Evolutionary conservation across 2,797 vertebrate genomes (phyloP), one percentile per base, ranked within the genome.

Genomic region (Eulemur mongoz): DNA sequence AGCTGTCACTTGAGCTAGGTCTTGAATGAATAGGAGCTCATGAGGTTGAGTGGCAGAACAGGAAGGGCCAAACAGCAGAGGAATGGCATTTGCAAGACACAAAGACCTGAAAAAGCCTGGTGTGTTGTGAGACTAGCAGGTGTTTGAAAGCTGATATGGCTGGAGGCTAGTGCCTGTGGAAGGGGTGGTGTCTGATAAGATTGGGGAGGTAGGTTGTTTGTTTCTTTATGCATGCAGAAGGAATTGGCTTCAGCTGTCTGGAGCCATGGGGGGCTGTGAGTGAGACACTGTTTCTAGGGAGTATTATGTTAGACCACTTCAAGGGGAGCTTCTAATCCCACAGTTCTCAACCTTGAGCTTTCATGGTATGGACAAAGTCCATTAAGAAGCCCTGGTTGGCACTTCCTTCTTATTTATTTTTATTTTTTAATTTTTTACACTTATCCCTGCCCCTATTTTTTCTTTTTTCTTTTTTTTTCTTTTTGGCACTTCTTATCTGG

Each of bases 401-500:
- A 59, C 43, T 89, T 89, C 35, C 76, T 95, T 45, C 43, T 45
- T 45, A 45, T 45, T 45, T 45, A 40, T 43, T 43, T 43, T 43
- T 43, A 43, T 45, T 45, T 45, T 45, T 45, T 45, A 2, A 45
- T 45, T 45, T 45, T 45, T 45, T 45, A 45, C 43, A 11, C 43
- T 45, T 11, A 45, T 45, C 43, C 43, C 43, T 45, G 43, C 43
- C 43, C 43, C 10, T 45, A 45, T 45, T 45, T 45, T 45, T 45
- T 45, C 43, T 45, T 45, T 43, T 43, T 43, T 43, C 7, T 43
- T 45, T 45, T 45, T 45, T 45, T 45, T 45, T 45, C 2, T 45
- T 45, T 45, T 23, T 96, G 88, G 70, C 40, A 59, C n/a, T 89
- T 92, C 35, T 82, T 95, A 96, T 82, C 90, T 81, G 59, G 48